These are phyloP conservation scores for Xenopus petersii DNA, from an alignment of 2,797 vertebrate genomes.

Conservation along the genomic window DNA sequence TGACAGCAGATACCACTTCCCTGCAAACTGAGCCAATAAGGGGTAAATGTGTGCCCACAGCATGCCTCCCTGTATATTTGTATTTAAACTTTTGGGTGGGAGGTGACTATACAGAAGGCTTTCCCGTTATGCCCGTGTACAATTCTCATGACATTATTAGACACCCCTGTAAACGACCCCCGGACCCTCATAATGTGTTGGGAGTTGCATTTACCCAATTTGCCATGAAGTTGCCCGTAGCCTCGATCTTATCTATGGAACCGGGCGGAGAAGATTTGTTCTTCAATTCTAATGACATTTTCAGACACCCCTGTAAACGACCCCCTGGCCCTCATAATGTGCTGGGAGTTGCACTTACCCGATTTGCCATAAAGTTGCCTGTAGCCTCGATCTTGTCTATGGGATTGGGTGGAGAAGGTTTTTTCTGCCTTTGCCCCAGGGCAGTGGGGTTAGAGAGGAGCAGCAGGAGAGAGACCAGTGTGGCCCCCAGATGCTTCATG, in stretches of 20 bases:
- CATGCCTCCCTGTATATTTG: too few relatives aligned
- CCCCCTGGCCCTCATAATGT: too few relatives aligned
- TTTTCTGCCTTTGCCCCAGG: slow-evolving; percentile 14
- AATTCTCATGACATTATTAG: too few relatives aligned
- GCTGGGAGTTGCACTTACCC: slow-evolving; percentile 52
- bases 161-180: too few relatives aligned
- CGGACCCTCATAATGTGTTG: too few relatives aligned
- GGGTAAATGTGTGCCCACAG: too few relatives aligned
- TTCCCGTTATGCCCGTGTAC: too few relatives aligned
- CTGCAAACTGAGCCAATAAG: slow-evolving; percentile 71
- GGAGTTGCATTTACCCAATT: slow-evolving; percentile 52
- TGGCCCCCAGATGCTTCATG: slow-evolving; percentile 21
- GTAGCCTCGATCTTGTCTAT: slow-evolving; percentile 51
- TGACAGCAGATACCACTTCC: slow-evolving; percentile 75
- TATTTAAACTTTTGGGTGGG: too few relatives aligned
- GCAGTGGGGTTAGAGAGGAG: slow-evolving; percentile 32
- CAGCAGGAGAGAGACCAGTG: slow-evolving; percentile 32
- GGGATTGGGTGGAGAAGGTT: background rate
- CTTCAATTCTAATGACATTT: background rate
- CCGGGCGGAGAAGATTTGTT: background rate
- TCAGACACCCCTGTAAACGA: too few relatives aligned
- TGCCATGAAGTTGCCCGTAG: slow-evolving; percentile 50
- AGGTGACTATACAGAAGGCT: too few relatives aligned
- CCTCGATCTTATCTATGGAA: slow-evolving; percentile 50
- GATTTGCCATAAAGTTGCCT: slow-evolving; percentile 47